Base-by-base conservation (phyloP, 2,888 invertebrate genomes). In the Brenthis daphne region DNA sequence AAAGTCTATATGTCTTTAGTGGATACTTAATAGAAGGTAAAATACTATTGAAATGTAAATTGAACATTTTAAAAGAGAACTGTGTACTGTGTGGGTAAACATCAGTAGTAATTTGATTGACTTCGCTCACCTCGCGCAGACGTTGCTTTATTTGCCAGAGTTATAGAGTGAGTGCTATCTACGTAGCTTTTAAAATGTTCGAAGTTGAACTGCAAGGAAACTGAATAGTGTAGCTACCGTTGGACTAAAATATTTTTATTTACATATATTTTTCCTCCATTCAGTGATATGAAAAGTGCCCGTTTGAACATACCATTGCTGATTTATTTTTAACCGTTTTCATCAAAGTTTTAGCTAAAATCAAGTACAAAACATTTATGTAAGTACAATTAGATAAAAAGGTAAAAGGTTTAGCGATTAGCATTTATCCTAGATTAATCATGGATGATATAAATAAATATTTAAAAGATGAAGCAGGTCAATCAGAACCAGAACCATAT, bases 21-120 rank as follows among this genome's bases (percentile, higher is more conserved):
- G 51, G 20, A 20, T 20, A 20, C 20, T 20, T 20, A 20, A 20
- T 20, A 20, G 20, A 20, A 20, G 6, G n/a, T 65, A 12, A 65
- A 53, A 63, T 13, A 16, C 33, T 63, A 14, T 29, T 57, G 29
- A 33, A 64, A 68, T 64, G 53, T 53, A 57, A 43, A 54, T 55
- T 14, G 24, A 68, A 20, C 57, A n/a, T 60, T 65, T 55, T 65
- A 20, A 43, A 50, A 53, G 48, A 51, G 57, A 57, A 33, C 50
- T 8, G 11, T 43, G 54, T 58, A 57, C 50, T 63, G 6, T 47
- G 63, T 24, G 56, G 55, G 69, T 57, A 69, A 72, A 64, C 61
- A 69, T 50, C 37, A 65, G 63, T 63, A 67, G 72, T 72, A 72
- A 72, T 72, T 72, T 69, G 69, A 72, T 69, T 67, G 69, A 72